phyloP scores from a whole-genome alignment of 2,797 vertebrate species.

The Micropoecilia bifurca region DNA sequence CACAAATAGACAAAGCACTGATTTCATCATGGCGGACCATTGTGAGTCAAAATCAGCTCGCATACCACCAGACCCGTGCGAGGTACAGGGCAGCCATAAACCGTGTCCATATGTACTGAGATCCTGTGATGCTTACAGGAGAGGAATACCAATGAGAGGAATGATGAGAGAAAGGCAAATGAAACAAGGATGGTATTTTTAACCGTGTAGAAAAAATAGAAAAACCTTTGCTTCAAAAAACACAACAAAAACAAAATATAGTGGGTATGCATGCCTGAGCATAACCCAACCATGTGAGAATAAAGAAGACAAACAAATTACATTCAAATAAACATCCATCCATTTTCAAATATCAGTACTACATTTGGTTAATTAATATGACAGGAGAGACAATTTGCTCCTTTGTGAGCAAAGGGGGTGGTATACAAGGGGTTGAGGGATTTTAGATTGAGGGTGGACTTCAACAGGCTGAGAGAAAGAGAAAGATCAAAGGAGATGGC shows the following conservation, averaged over 20 bases:
- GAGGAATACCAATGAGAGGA: conserved; percentile 25
- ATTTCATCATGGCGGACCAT: conserved; percentile 48
- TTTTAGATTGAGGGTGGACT: conserved; percentile 66
- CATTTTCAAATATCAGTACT: conserved; percentile 55
- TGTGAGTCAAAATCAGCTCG: conserved; percentile 57
- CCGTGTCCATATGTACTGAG: background rate
- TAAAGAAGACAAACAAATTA: conserved; percentile 28
- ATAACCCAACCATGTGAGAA: conserved; percentile 29
- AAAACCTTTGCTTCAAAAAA: conserved; percentile 2
- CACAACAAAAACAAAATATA: background rate
- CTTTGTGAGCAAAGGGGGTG: conserved; percentile 39
- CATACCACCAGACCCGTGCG: conserved; percentile 54
- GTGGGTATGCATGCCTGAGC: conserved; percentile 1
- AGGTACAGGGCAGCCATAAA: conserved; percentile 13
- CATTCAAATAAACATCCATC: conserved; percentile 7
- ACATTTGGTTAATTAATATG: conserved; percentile 48
- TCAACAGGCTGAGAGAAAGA: conserved; percentile 80
- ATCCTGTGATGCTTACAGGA: conserved; percentile 19
- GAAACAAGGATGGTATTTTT: background rate
- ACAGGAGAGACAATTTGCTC: conserved; percentile 67
- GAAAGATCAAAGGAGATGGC: conserved; percentile 76
- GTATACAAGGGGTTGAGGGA: conserved; percentile 44
- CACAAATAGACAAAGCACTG: conserved; percentile 51
- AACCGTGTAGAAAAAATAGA: background rate
- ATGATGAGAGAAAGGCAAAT: background rate